Evolutionary conservation across 2,797 vertebrate species (phyloP), one percentile per base, ranked within the genome.

Genomic region (Spinibarbus caldwelli): DNA sequence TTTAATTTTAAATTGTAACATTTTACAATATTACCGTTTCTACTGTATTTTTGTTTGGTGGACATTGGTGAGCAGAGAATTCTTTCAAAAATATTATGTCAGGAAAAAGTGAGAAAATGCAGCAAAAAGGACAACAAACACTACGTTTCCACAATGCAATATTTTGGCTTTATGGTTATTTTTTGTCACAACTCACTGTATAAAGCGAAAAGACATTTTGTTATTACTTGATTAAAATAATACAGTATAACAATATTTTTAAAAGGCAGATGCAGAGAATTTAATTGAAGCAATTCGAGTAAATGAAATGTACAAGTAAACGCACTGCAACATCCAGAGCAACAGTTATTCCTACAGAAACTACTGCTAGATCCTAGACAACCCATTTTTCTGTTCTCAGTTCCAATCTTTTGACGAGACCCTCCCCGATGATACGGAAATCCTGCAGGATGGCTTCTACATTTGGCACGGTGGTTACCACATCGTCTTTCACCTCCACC

Each of bases 391-490:
- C 97, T 19, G 94, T 97, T 85, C 87, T 95, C 87, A 96, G 93
- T 76, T 98, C 97, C 80, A 99, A 93, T 0, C 93, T 92, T 85
- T 94, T 95, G 21, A 99, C 97, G 54, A 99, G 93, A 31, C 96
- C 98, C 89, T 97, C 94, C 6, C 98, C 98, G 66, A 99, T 90
- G 89, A 97, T 68, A 7, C 87, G 87, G 43, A 99, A 97, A 92
- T 99, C 98, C 88, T 98, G 97, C 88, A 99, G 88, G 86, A 99
- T 96, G 1, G 98, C 97, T 83, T 97, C 96, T 21, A 98, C 91
- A 0, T 99, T 99, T 59, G 98, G 98, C 86, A 97, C n/a, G 0
- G 93, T 95, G 45, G 93, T 91, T 2, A 90, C 92, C 64, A 95
- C 92, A 0, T 94, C 92, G 12, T 94, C 94, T 0, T 82, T 89